Evolutionary conservation across 2,888 invertebrate species (phyloP).

Genomic region (Ormyrus thymus): DNA sequence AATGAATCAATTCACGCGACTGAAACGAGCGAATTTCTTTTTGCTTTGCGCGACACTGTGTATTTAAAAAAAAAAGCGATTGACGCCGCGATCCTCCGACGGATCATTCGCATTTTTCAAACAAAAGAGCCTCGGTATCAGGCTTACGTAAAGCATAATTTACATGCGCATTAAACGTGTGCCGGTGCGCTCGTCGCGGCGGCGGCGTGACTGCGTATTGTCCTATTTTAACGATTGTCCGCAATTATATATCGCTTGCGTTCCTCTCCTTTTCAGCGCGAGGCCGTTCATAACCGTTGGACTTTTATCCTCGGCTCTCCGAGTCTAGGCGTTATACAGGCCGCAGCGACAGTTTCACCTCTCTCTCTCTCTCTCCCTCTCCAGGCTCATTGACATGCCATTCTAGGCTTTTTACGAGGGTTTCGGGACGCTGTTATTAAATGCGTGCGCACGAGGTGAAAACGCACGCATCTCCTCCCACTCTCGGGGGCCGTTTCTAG

Average conservation of each 20-base stretch:
- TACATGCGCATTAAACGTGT: constrained; percentile 48
- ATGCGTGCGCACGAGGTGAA: neutral
- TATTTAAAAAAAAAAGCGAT: too few relatives aligned
- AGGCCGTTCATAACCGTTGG: constrained; percentile 4
- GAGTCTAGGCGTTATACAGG: too few relatives aligned
- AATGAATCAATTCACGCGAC: too few relatives aligned
- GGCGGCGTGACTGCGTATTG: constrained; percentile 43
- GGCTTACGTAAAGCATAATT: constrained; percentile 51
- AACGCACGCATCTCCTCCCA: neutral
- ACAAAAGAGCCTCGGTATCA: constrained; percentile 21
- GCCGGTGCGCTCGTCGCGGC: constrained; percentile 6
- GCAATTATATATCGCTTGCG: constrained; percentile 43
- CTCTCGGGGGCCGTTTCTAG: neutral
- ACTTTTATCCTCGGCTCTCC: too few relatives aligned
- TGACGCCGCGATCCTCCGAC: neutral
- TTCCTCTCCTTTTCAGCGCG: constrained; percentile 36
- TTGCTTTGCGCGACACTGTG: too few relatives aligned
- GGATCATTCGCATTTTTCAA: constrained; percentile 13
- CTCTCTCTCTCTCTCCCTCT: neutral
- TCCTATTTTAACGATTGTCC: constrained; percentile 55
- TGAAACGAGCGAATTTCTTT: too few relatives aligned
- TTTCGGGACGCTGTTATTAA: constrained; percentile 20
- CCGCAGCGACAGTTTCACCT: constrained; percentile 29
- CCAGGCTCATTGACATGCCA: constrained; percentile 12
- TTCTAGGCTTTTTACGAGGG: constrained; percentile 38